phyloP scores from a whole-genome alignment of 2,113 vertebrate species.

The Tinamus guttatus region DNA sequence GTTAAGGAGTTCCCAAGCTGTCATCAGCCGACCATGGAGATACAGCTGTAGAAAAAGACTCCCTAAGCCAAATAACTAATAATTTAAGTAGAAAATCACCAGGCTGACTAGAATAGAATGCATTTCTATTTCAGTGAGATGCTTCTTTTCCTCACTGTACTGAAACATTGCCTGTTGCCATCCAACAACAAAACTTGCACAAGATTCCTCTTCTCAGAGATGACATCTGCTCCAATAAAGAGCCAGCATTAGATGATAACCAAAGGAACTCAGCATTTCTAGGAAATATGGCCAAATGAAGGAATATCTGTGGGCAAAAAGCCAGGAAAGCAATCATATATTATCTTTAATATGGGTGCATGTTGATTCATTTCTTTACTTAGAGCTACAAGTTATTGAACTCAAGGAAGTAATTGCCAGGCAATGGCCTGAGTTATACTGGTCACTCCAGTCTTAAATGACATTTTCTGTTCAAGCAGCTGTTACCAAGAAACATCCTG shows the following conservation, averaged over 20 bases:
- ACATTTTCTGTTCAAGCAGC: not conserved
- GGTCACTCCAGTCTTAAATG: not conserved
- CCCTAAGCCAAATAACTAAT: not conserved
- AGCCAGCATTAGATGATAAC: not conserved
- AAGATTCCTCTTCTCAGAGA: not conserved
- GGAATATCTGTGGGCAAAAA: not conserved
- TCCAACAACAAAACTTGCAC: not conserved
- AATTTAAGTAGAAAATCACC: not conserved
- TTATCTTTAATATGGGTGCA: accelerated
- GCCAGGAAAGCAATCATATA: not conserved
- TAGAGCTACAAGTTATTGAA: not conserved
- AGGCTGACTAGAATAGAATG: too few species aligned
- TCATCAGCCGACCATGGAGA: not conserved
- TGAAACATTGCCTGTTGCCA: not conserved
- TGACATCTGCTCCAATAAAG: not conserved
- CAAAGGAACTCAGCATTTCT: not conserved
- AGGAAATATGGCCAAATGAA: too few species aligned
- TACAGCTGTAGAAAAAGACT: not conserved
- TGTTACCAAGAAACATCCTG: not conserved
- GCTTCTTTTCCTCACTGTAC: not conserved
- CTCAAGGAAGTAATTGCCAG: not conserved
- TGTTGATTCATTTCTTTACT: not conserved
- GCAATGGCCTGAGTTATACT: not conserved
- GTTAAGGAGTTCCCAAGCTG: not conserved
- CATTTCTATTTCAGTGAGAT: not conserved